A percentile compares a stretch with the other conserved stretches of the same genome.
These are phyloP conservation scores for Columba guinea DNA, from an alignment of 2,797 vertebrate species.

Conservation along the genomic window DNA sequence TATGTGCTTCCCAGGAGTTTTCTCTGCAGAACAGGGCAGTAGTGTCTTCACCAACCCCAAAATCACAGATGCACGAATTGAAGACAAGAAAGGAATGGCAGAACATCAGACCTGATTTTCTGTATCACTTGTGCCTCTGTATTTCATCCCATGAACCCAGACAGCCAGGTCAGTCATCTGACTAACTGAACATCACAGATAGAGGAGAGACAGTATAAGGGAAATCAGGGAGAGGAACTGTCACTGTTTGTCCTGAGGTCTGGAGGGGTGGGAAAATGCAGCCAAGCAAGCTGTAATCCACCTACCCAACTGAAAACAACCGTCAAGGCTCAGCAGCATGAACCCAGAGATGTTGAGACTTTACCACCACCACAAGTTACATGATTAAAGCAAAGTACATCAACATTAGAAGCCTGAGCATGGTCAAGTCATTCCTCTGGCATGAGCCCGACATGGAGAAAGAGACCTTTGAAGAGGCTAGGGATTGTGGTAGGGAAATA, in stretches of 20 bases:
- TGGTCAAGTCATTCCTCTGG: neutral
- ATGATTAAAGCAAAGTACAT: neutral
- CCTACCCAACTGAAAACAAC: neutral
- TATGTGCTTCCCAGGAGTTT: neutral
- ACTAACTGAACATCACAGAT: too few relatives aligned
- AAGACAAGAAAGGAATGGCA: neutral
- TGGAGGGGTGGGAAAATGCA: neutral
- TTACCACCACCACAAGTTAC: rapidly evolving
- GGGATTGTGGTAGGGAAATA: neutral
- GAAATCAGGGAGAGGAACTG: neutral
- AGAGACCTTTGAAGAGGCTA: neutral
- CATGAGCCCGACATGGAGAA: neutral
- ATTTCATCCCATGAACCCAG: neutral
- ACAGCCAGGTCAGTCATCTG: neutral
- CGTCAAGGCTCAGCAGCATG: neutral
- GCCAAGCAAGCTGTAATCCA: neutral
- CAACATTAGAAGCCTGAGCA: neutral
- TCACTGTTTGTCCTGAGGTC: neutral
- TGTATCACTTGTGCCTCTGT: neutral
- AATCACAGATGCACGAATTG: neutral
- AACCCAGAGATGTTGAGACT: neutral
- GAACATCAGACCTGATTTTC: neutral
- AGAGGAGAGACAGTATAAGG: neutral
- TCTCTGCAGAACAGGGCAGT: neutral
- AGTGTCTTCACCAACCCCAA: neutral